Evolutionary conservation across 1,140 invertebrate genomes (phyloP), one percentile per base, ranked within the genome.

Genomic region (Caenorhabditis latens): DNA sequence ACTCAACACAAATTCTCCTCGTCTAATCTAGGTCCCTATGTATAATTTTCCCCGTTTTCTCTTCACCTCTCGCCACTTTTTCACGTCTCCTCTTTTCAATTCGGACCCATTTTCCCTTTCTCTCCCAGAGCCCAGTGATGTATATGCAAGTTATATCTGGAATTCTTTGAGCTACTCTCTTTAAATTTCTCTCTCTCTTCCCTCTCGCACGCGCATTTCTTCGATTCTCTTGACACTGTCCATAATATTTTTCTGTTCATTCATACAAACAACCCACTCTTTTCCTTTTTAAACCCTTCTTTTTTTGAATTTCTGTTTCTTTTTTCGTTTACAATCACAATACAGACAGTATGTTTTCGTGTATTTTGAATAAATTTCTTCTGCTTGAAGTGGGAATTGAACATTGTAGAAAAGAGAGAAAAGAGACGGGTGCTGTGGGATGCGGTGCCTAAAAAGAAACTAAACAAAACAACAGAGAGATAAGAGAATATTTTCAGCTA

Each of bases 341-440:
- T 42, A 71, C 61, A 79, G 9, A 79, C 71, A 79, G 71, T 79
- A 79, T 79, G 71, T 79, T 79, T 79, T 79, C 71, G 71, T 79
- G 71, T 79, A 79, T 79, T 79, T 79, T 71, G 46, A 79, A 79
- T 79, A 79, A 79, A 79, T 79, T 50, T 79, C 71, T 79, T 79
- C 46, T 79, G 71, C 71, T 79, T 79, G 71, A 79, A 48, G 71
- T 79, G 71, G 43, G 13, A 21, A 50, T 65, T 65, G 63, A 43
- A 79, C 71, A 79, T 71, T 32, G 65, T 79, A 67, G 13, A 50
- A 40, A 79, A 24, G 14, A 24, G 14, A 79, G 46, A 50, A 24
- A 43, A 71, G 14, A 71, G 8, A 63, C 21, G 8, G 65, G 71
- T 79, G 71, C 46, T 50, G 46, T 79, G 61, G 11, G 21, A 63